Evolutionary conservation across 2,797 vertebrate genomes (phyloP).

Genomic region (Anabas testudineus): DNA sequence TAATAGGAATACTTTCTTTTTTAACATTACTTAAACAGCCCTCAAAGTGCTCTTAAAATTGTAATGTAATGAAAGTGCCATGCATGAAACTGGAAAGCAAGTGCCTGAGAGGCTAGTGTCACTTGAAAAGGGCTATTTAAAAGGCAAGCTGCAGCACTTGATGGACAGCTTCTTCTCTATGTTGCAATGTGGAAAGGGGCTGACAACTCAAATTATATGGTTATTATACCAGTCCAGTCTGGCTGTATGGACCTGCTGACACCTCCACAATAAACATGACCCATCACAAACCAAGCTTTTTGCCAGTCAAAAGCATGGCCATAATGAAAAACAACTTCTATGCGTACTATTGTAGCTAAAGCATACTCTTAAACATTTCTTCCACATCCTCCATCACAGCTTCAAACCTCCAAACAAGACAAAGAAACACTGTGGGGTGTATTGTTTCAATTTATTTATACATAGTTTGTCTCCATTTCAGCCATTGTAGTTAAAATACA

Average conservation of each 20-base stretch:
- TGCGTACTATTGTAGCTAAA: conserved; percentile 28
- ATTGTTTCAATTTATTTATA: conserved; percentile 14
- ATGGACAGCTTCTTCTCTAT: conserved; percentile 70
- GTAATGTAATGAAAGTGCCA: conserved; percentile 74
- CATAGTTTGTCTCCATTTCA: conserved; percentile 12
- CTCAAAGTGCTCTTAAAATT: conserved; percentile 71
- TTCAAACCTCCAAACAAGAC: conserved; percentile 25
- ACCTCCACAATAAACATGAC: conserved; percentile 72
- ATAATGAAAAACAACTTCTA: conserved; percentile 57
- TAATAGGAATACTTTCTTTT: conserved; percentile 63
- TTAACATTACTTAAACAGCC: conserved; percentile 72
- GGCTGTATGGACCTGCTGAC: conserved; percentile 66
- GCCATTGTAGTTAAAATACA: too few species aligned
- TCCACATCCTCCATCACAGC: conserved; percentile 11
- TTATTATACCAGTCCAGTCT: conserved; percentile 54
- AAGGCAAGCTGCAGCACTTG: conserved; percentile 55
- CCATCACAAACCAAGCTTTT: conserved; percentile 64
- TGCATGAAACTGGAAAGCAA: conserved; percentile 68
- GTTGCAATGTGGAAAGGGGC: conserved; percentile 66
- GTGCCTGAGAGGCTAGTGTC: conserved; percentile 46
- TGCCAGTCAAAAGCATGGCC: conserved; percentile 30
- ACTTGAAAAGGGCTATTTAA: conserved; percentile 62
- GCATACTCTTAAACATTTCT: conserved; percentile 16
- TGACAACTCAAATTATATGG: conserved; percentile 81
- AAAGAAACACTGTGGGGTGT: neutral